Base-by-base conservation (phyloP, 2,797 vertebrate genomes). In the Mallotus villosus region DNA sequence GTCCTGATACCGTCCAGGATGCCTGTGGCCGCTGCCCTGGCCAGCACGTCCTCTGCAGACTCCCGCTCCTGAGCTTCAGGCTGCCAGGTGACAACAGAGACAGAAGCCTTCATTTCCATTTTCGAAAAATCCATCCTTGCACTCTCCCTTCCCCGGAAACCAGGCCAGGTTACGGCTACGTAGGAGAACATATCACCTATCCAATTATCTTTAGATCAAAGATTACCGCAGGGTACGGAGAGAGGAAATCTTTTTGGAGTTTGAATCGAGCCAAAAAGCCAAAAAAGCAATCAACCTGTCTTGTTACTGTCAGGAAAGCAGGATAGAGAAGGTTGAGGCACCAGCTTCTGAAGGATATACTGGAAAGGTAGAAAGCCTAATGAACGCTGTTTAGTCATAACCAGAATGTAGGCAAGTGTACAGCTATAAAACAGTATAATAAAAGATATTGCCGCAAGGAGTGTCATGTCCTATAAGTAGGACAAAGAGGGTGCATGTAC, bases 11-110 rank as follows among this genome's bases (percentile, higher is more conserved):
- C 87, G 0, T 92, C 93, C 74, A 95, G 80, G 1, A 96, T 82
- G 37, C 90, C 94, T 72, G 91, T 93, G 19, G 92, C 91, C 7
- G 90, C 90, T 34, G 93, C 94, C 0, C 89, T 92, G 80, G 90
- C 83, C 78, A 96, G 81, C 58, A 95, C 86, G 0, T 95, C 92
- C 70, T 90, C 74, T 32, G 89, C 81, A 0, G 88, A 76, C 67
- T 89, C 82, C 0, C 81, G 84, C 71, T 91, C 84, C 21, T 81
- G 88, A 0, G 90, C 89, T n/a, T 92, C 78, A 2, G 83, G 83
- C 90, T 94, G 86, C 89, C 89, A 72, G 75, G 82, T 88, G 78
- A 63, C 62, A 71, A 75, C 74, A 75, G 61, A 65, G 4, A 55
- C 2, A 29, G 29, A 63, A 6, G 29, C 24, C 9, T 19, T 27